Evolutionary conservation across 2,113 vertebrate species (phyloP).

Genomic region (Actinemys pallida): DNA sequence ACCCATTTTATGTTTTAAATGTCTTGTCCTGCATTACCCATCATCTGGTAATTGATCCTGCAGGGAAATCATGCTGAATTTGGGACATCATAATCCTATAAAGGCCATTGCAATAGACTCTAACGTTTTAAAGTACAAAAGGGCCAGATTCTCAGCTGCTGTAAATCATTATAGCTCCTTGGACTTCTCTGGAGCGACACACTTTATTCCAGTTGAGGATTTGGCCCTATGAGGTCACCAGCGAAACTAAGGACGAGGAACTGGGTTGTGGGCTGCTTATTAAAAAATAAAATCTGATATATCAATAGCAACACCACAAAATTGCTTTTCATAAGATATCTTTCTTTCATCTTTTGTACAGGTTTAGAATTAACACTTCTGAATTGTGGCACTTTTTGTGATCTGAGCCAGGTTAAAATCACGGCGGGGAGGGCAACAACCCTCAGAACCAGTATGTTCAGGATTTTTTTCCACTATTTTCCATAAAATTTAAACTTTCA

Average conservation of each 20-base stretch:
- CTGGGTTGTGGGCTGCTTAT: not conserved
- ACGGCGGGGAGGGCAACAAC: slow-evolving; percentile 34
- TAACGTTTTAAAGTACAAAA: not conserved
- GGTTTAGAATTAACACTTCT: not conserved
- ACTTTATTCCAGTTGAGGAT: not conserved
- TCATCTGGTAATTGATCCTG: not conserved
- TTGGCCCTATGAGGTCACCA: not conserved
- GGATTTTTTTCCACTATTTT: slow-evolving; percentile 70
- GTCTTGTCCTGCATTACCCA: not conserved
- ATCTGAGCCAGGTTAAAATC: slow-evolving; percentile 45
- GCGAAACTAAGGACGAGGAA: not conserved
- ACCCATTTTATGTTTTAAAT: not conserved
- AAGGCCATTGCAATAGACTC: not conserved
- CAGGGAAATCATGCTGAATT: not conserved
- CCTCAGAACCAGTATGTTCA: slow-evolving; percentile 63
- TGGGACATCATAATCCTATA: not conserved
- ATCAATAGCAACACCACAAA: not conserved
- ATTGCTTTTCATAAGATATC: not conserved
- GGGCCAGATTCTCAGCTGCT: not conserved
- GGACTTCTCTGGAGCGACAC: not conserved
- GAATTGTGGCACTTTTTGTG: slow-evolving; percentile 28
- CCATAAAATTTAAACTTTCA: slow-evolving; percentile 64
- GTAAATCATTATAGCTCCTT: not conserved
- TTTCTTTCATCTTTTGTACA: not conserved
- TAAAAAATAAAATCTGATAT: not conserved